A percentile compares a stretch with the other conserved stretches of the same genome.
Evolutionary conservation across 2,888 invertebrate genomes (phyloP).

Genomic region (Drosophila nr. perissopoda): DNA sequence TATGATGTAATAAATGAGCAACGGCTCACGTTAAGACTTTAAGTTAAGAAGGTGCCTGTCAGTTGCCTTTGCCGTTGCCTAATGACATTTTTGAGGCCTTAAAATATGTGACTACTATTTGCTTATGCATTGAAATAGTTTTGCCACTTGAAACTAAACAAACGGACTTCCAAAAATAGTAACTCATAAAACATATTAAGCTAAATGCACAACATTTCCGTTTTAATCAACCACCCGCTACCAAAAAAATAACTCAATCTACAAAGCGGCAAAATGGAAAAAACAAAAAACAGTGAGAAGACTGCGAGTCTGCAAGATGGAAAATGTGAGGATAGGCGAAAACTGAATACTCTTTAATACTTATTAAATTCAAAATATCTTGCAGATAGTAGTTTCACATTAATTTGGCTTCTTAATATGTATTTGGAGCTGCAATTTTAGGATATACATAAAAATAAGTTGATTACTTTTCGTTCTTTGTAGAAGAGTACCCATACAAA

Average conservation of each 20-base stretch:
- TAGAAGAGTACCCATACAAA: constrained; percentile 23
- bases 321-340: neutral
- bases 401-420: neutral
- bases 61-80: constrained; percentile 39
- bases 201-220: constrained; percentile 75
- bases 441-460: constrained; percentile 13
- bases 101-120: constrained; percentile 23
- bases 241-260: constrained; percentile 61
- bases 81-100: constrained; percentile 42
- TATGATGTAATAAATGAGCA: constrained; percentile 65
- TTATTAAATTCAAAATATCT: neutral
- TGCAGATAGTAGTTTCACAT: neutral
- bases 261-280: constrained; percentile 42
- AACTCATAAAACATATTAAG: constrained; percentile 61
- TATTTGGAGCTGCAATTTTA: neutral
- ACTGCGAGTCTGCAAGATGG: constrained; percentile 2
- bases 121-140: constrained; percentile 47
- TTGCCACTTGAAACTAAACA: constrained; percentile 40
- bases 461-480: constrained; percentile 17
- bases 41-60: constrained; percentile 38
- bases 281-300: constrained; percentile 15
- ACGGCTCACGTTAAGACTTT: constrained; percentile 43
- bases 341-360: constrained; percentile 21
- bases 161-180: constrained; percentile 18
- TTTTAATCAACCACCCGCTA: constrained; percentile 81